Evolutionary conservation across 1,140 invertebrate species (phyloP), one percentile per base, ranked within the genome.

Genomic region (Drosophila burlai): DNA sequence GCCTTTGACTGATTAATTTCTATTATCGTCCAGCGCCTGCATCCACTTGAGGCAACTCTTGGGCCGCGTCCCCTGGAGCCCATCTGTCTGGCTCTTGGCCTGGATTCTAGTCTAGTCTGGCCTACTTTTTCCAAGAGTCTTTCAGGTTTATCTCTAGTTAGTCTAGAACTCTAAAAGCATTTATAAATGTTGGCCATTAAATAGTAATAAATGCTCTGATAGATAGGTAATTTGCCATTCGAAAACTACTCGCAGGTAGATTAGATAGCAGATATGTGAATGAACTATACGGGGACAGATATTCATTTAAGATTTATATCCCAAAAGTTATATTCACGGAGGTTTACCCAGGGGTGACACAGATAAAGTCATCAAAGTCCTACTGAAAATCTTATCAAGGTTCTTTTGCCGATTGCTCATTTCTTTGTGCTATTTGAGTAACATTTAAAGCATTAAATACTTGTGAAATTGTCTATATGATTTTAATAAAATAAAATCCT

Each of bases 81-180:
- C n/a, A 45, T 36, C 11, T 38, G 67, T 55, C 63, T 71, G 34
- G 63, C n/a, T 63, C 59, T 61, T 65, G 58, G 29, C 63, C 63
- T 43, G 21, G 16, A 43, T 45, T 16, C 24, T 11, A 40, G 21
- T 0, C 24, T 24, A 24, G 24, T 24, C 15, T n/a, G 10, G 7
- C 29, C 36, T 34, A 24, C 31, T 34, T 55, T 46, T 11, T 1
- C n/a, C 3, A 6, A 71, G 55, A 42, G 18, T 38, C 54, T 46
- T 29, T 29, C 4, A 0, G 10, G 8, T 9, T 47, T 65, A 65
- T 59, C 40, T 65, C 8, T 10, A 34, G 45, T 31, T 31, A 9
- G 3, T 47, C 13, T 26, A 47, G 24, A 15, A 36, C 26, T 24
- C 31, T 18, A 7, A n/a, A 16, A 9, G 21, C 16, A 7, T 18